Conservation (phyloP, 2,797 vertebrate species). For the Hydrophis major region DNA sequence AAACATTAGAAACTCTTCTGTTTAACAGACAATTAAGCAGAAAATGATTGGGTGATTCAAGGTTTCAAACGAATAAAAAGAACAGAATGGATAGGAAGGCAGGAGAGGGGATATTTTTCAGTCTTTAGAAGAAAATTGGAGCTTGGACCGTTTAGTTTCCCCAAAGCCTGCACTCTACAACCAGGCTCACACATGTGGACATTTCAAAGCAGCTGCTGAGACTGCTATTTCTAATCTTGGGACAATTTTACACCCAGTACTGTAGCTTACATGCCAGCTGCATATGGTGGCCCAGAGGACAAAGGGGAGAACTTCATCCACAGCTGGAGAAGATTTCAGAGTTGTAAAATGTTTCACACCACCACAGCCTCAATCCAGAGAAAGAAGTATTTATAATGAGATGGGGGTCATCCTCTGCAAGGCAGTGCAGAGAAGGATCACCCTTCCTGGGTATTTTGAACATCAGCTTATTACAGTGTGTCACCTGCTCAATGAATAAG, state of each 20-base stretch:
- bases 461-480: neutral
- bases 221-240: neutral
- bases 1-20: neutral
- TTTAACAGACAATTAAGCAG: neutral
- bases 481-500: neutral
- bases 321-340: neutral
- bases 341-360: neutral
- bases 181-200: neutral
- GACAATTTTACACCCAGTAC: neutral
- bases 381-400: neutral
- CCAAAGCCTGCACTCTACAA: neutral
- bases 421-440: neutral
- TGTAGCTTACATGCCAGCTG: neutral
- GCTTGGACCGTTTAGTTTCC: neutral
- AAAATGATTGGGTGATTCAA: neutral
- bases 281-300: neutral
- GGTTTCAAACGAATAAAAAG: neutral
- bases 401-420: neutral
- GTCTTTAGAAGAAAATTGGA: neutral
- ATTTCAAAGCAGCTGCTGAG: neutral
- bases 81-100: neutral
- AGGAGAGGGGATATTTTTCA: neutral
- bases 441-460: neutral
- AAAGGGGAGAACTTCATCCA: neutral
- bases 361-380: neutral